Percentiles rank a stretch among this genome's conserved stretches.
These are phyloP conservation scores for Cerceris ruficornis DNA, from an alignment of 2,888 invertebrate species.

Conservation along the genomic window DNA sequence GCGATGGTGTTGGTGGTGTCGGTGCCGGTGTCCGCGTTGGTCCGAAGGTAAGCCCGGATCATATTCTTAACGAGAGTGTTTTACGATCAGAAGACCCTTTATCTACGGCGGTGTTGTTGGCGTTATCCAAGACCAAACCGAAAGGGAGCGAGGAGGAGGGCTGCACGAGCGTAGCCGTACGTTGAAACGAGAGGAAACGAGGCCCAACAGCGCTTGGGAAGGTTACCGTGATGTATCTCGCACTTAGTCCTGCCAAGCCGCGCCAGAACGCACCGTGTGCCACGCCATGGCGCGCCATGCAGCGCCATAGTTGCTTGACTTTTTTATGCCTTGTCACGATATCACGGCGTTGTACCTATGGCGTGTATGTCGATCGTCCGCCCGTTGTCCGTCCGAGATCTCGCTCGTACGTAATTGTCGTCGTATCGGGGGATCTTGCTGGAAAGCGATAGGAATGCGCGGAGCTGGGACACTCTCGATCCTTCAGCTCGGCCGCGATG, in stretches of 20 bases:
- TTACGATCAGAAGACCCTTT: constrained; percentile 78
- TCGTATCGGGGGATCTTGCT: constrained; percentile 34
- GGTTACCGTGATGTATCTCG: constrained; percentile 80
- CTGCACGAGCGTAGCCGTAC: constrained; percentile 31
- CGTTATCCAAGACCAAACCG: constrained; percentile 77
- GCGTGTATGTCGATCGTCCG: constrained; percentile 62
- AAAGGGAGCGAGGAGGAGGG: constrained; percentile 51
- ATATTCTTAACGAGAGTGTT: constrained; percentile 81
- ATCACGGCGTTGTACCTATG: constrained; percentile 63
- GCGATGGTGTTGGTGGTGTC: constrained; percentile 10
- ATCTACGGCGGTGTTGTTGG: constrained; percentile 79
- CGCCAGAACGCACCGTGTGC: constrained; percentile 44
- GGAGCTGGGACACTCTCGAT: constrained; percentile 11
- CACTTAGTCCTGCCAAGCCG: constrained; percentile 76
- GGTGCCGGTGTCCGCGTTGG: constrained; percentile 62
- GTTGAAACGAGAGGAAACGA: constrained; percentile 23
- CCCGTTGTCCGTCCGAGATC: constrained; percentile 66
- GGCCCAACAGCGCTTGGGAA: constrained; percentile 49
- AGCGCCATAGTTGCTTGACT: constrained; percentile 56
- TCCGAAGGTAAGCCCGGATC: constrained; percentile 79
- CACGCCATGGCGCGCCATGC: constrained; percentile 65
- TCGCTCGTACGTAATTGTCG: constrained; percentile 70
- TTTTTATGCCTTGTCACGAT: constrained; percentile 65
- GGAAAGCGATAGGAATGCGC: constrained; percentile 43
- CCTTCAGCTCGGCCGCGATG: constrained; percentile 20